A percentile compares a stretch with the other conserved stretches of the same genome.
Conservation (phyloP, 1,140 invertebrate genomes). For the Apis dorsata region DNA sequence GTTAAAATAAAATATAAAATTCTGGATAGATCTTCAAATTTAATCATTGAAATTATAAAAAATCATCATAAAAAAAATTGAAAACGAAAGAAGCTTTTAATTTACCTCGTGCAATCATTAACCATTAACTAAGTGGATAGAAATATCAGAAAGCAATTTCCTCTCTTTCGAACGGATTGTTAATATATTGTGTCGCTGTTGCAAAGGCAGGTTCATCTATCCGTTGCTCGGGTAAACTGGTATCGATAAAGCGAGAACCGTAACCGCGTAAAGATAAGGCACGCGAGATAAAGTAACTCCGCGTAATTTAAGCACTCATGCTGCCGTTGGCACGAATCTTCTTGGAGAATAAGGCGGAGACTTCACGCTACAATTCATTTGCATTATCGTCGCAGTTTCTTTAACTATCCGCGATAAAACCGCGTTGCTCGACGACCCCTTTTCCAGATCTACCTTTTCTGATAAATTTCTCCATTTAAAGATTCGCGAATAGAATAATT, state of each 20-base stretch:
- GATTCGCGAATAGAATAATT: background rate
- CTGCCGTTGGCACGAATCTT: slow-evolving; percentile 31
- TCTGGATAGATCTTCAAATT: no score
- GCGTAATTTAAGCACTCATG: slow-evolving; percentile 45
- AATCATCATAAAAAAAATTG: background rate
- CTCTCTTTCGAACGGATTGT: no score
- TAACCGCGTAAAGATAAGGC: slow-evolving; percentile 37
- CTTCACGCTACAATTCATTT: slow-evolving; percentile 35
- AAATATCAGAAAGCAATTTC: no score
- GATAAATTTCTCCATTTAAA: background rate
- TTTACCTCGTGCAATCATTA: no score
- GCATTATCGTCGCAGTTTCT: slow-evolving; percentile 31
- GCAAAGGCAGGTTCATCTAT: slow-evolving; percentile 3
- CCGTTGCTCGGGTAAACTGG: slow-evolving; percentile 23
- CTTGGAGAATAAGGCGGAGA: background rate
- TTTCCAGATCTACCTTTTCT: background rate
- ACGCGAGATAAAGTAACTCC: slow-evolving; percentile 31
- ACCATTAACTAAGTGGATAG: no score
- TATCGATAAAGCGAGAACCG: slow-evolving; percentile 38
- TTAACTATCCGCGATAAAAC: slow-evolving; percentile 28
- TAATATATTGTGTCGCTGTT: background rate
- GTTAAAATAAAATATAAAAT: no score
- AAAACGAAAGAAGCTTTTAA: no score
- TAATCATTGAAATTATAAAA: background rate
- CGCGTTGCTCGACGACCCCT: background rate